These are phyloP conservation scores for Casuarius casuarius DNA, from an alignment of 2,113 vertebrate species.

Conservation along the genomic window DNA sequence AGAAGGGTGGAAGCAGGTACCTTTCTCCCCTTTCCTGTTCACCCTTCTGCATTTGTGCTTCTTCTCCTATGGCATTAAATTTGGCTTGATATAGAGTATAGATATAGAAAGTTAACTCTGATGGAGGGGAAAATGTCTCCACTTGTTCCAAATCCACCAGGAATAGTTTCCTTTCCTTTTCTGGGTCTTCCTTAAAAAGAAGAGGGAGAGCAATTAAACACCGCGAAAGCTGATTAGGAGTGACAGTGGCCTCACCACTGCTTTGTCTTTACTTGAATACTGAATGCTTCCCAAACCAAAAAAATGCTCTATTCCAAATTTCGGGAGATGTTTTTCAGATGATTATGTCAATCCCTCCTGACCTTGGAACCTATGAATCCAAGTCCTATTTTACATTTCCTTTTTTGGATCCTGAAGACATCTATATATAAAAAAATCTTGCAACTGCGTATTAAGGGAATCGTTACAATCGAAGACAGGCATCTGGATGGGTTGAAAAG, in stretches of 20 bases:
- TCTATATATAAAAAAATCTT: neutral
- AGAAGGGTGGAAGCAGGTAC: neutral
- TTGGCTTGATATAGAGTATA: neutral
- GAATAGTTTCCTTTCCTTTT: neutral
- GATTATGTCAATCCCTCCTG: neutral
- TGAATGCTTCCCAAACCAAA: neutral
- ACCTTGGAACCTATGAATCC: neutral
- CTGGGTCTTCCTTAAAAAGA: neutral
- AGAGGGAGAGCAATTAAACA: neutral
- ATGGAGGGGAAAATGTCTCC: neutral
- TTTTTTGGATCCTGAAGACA: neutral
- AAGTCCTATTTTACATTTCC: neutral
- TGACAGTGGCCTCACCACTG: neutral
- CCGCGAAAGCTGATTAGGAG: neutral
- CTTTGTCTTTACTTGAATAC: neutral
- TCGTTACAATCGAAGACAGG: accelerated
- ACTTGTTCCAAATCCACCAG: neutral
- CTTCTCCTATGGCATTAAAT: neutral
- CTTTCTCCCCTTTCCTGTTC: neutral
- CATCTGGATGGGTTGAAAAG: neutral
- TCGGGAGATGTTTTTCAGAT: neutral
- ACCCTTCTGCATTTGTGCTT: neutral
- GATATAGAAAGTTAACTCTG: neutral
- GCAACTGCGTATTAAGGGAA: neutral
- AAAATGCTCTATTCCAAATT: neutral